Conservation (phyloP, 1,140 invertebrate genomes). For the Hycleus phaleratus region DNA sequence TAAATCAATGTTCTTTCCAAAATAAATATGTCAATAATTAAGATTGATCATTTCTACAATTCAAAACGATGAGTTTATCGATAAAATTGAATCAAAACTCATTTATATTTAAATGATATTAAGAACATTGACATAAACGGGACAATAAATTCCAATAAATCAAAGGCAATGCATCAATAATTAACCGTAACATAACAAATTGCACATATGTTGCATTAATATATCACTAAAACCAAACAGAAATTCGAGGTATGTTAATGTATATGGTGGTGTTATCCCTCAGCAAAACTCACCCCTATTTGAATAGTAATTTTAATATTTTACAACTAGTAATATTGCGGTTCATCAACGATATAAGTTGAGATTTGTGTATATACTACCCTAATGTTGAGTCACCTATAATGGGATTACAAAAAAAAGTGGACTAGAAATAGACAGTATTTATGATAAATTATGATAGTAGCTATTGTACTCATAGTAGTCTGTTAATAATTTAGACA, state of each 20-base stretch:
- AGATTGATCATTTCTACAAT: too few relatives aligned
- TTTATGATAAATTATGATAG: too few relatives aligned
- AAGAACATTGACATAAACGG: background rate
- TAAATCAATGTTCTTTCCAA: too few relatives aligned
- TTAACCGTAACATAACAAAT: constrained; percentile 20
- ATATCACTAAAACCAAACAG: constrained; percentile 13
- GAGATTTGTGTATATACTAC: constrained; percentile 9
- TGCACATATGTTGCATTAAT: constrained; percentile 20
- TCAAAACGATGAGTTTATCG: too few relatives aligned
- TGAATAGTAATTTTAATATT: constrained; percentile 18
- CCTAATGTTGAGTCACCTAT: background rate
- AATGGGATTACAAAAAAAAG: too few relatives aligned
- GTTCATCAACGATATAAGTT: background rate
- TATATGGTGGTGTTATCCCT: constrained; percentile 9
- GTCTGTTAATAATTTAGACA: too few relatives aligned
- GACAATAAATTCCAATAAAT: constrained; percentile 17
- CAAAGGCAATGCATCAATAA: constrained; percentile 9
- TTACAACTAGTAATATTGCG: constrained; percentile 4
- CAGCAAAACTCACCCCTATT: constrained; percentile 10
- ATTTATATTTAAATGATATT: too few relatives aligned
- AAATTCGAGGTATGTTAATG: constrained; percentile 10
- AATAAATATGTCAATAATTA: too few relatives aligned
- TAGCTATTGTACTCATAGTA: too few relatives aligned
- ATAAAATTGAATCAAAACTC: too few relatives aligned
- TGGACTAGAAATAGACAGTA: too few relatives aligned